These are phyloP conservation scores for Salpingus planirostris DNA, from an alignment of 2,888 invertebrate genomes.

Conservation along the genomic window DNA sequence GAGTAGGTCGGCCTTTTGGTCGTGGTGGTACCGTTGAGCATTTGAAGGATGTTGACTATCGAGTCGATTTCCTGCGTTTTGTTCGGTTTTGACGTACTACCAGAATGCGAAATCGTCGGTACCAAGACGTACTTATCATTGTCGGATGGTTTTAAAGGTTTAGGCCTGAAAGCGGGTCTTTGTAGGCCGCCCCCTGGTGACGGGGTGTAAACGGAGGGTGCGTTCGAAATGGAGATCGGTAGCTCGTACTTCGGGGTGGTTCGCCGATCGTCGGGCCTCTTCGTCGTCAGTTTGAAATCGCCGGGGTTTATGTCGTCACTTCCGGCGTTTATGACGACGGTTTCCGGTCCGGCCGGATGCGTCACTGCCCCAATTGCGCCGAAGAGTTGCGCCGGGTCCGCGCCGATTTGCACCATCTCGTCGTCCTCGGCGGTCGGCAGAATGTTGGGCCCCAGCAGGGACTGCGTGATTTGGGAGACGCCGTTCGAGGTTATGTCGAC, in stretches of 20 bases:
- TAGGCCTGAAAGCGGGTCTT: conserved; percentile 51
- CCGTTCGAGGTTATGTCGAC: conserved; percentile 50
- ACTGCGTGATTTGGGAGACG: conserved; percentile 48
- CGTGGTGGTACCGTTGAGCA: conserved; percentile 47
- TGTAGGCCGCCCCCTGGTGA: conserved; percentile 29
- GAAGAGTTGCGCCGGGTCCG: conserved; percentile 28
- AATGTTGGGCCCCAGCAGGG: conserved; percentile 38
- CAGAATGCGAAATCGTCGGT: conserved; percentile 44
- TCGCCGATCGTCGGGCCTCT: conserved; percentile 25
- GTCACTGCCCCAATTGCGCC: no score
- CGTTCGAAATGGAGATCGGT: conserved; percentile 34
- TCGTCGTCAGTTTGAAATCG: conserved; percentile 28
- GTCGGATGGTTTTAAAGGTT: conserved; percentile 39
- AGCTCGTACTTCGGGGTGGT: conserved; percentile 29
- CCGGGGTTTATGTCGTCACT: conserved; percentile 34
- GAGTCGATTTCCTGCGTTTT: conserved; percentile 46
- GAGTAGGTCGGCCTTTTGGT: conserved; percentile 16
- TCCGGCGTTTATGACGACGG: conserved; percentile 51
- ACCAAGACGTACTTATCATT: conserved; percentile 49
- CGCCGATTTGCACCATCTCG: conserved; percentile 31
- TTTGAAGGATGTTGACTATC: conserved; percentile 54
- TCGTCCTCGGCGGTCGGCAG: conserved; percentile 37
- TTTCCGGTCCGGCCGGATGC: conserved; percentile 48
- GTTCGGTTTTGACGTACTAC: conserved; percentile 28
- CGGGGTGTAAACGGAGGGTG: conserved; percentile 32